Conservation (phyloP, 2,888 invertebrate species). For the Lasioglossum morio region DNA sequence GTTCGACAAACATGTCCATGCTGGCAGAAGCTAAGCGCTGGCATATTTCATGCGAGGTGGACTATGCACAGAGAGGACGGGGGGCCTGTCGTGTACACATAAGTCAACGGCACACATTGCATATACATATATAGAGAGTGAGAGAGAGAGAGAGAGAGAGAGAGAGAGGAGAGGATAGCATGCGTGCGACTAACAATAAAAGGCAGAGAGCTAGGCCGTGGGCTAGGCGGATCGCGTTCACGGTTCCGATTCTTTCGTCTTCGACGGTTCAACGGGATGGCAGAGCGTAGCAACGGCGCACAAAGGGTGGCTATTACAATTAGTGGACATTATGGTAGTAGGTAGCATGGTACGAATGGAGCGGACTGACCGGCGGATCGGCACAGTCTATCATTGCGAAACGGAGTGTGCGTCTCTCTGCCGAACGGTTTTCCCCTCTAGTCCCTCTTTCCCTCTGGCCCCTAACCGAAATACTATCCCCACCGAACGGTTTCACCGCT, state of each 20-base stretch:
- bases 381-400: constrained; percentile 79
- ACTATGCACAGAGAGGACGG: background rate
- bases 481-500: constrained; percentile 60
- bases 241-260: constrained; percentile 57
- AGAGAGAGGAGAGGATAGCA: background rate
- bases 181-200: background rate
- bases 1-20: constrained; percentile 1
- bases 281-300: constrained; percentile 51
- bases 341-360: constrained; percentile 63
- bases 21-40: background rate
- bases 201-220: background rate
- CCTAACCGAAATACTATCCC: constrained; percentile 62
- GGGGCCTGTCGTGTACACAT: background rate
- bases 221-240: constrained; percentile 17
- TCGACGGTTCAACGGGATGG: constrained; percentile 44
- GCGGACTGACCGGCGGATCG: constrained; percentile 66
- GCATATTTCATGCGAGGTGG: constrained; percentile 1
- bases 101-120: background rate
- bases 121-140: background rate
- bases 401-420: constrained; percentile 71
- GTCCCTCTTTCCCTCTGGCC: constrained; percentile 33
- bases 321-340: constrained; percentile 79
- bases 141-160: background rate
- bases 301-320: constrained; percentile 79
- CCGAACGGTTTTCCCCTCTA: constrained; percentile 64